Percentiles rank a stretch among this genome's conserved stretches.
Conservation (phyloP, 2,113 vertebrate species). For the Indicator indicator region DNA sequence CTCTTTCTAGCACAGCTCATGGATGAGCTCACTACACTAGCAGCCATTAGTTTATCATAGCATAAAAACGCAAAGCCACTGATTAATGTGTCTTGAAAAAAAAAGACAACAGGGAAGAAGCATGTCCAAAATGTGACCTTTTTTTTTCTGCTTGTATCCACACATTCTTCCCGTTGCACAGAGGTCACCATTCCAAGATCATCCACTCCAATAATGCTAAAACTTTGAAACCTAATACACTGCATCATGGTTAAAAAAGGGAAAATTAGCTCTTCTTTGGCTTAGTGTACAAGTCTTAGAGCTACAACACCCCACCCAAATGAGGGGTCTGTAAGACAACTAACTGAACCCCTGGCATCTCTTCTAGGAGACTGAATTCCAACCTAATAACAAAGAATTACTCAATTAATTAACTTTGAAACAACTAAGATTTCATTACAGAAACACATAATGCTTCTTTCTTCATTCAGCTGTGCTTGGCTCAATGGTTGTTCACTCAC, state of each 20-base stretch:
- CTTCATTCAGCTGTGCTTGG: not conserved
- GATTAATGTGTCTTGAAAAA: slow-evolving; percentile 55
- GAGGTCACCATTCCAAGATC: not conserved
- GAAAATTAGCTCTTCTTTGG: not conserved
- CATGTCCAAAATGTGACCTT: not conserved
- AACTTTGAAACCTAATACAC: not conserved
- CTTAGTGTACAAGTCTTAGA: not conserved
- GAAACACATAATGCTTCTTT: not conserved
- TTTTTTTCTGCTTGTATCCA: not conserved
- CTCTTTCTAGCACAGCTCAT: slow-evolving; percentile 50
- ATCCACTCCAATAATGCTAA: not conserved
- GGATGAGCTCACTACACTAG: slow-evolving; percentile 56
- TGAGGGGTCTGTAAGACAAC: not conserved
- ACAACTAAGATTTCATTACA: not conserved
- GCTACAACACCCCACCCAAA: not conserved
- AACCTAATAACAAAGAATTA: not conserved
- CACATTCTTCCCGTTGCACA: not conserved
- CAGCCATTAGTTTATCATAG: slow-evolving; percentile 57
- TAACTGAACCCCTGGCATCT: not conserved
- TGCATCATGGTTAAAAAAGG: not conserved
- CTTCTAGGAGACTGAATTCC: not conserved
- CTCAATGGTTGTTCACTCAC: not conserved
- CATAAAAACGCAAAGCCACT: slow-evolving; percentile 56
- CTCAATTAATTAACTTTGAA: not conserved
- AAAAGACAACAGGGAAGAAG: slow-evolving; percentile 6